A percentile compares a stretch with the other conserved stretches of the same genome.
Evolutionary conservation across 2,113 vertebrate species (phyloP).

Genomic region (Gadus chalcogrammus): DNA sequence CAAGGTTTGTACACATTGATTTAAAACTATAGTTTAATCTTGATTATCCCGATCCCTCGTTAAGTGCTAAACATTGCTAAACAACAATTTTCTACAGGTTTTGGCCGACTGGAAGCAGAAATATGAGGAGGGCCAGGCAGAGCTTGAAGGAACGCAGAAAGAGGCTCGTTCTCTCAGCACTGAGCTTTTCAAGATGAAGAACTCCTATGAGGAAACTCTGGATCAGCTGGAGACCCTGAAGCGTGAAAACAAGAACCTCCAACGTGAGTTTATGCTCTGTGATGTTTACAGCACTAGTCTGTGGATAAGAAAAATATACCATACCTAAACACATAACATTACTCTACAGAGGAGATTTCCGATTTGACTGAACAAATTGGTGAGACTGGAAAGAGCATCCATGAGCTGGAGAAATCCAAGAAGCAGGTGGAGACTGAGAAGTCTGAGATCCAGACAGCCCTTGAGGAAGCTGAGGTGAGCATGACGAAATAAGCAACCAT

Average conservation of each 20-base stretch:
- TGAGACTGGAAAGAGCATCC: conserved; percentile 40
- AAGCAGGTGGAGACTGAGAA: conserved; percentile 49
- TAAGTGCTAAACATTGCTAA: not conserved
- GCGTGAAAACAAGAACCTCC: conserved; percentile 57
- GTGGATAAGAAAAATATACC: not conserved
- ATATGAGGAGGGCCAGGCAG: conserved; percentile 70
- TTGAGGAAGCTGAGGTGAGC: conserved; percentile 68
- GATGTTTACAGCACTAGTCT: not conserved
- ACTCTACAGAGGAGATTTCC: conserved; percentile 17
- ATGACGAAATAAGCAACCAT: no score
- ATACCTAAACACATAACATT: not conserved
- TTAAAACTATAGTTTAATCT: not conserved
- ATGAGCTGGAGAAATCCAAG: conserved; percentile 48
- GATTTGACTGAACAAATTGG: conserved; percentile 26
- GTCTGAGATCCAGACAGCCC: conserved; percentile 45
- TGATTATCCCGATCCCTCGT: not conserved
- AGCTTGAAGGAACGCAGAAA: conserved; percentile 73
- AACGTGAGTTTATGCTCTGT: conserved; percentile 26
- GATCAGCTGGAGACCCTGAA: conserved; percentile 50
- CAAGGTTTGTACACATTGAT: conserved; percentile 61
- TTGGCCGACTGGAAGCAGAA: conserved; percentile 77
- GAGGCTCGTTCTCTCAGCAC: conserved; percentile 60
- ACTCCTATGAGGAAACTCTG: conserved; percentile 51
- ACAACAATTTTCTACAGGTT: conserved; percentile 13
- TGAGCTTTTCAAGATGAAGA: conserved; percentile 58